Conservation (phyloP, 2,113 vertebrate genomes). For the Pavo muticus region DNA sequence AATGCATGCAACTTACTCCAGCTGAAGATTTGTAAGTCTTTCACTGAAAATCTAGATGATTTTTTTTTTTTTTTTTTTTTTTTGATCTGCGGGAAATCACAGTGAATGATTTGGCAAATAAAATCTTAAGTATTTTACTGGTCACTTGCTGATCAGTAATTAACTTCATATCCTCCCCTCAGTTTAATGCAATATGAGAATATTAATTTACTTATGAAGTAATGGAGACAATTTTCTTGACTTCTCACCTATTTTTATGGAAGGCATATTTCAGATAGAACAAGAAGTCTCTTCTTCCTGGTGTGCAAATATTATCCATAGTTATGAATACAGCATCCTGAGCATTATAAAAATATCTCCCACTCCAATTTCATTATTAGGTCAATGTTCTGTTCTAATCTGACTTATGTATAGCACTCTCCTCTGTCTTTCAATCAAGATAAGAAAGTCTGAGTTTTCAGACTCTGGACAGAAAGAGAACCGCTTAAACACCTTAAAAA, state of each 20-base stretch:
- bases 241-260: neutral
- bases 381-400: neutral
- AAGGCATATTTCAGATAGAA: neutral
- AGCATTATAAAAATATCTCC: neutral
- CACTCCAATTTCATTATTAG: neutral
- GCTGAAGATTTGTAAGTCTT: neutral
- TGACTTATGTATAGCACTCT: neutral
- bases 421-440: neutral
- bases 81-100: neutral
- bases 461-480: neutral
- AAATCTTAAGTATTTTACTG: slow-evolving; percentile 27
- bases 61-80: neutral
- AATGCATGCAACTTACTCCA: slow-evolving; percentile 11
- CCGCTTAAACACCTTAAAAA: neutral
- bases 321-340: neutral
- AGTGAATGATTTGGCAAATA: slow-evolving; percentile 3
- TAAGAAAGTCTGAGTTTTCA: neutral
- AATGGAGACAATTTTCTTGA: slow-evolving; percentile 6
- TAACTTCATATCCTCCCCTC: slow-evolving; percentile 20
- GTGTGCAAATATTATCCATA: neutral
- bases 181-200: slow-evolving; percentile 15
- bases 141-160: slow-evolving; percentile 50
- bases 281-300: neutral
- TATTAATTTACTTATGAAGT: slow-evolving; percentile 39
- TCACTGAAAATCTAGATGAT: neutral